These are phyloP conservation scores for Rallus limicola DNA, from an alignment of 2,113 vertebrate genomes.

Conservation along the genomic window DNA sequence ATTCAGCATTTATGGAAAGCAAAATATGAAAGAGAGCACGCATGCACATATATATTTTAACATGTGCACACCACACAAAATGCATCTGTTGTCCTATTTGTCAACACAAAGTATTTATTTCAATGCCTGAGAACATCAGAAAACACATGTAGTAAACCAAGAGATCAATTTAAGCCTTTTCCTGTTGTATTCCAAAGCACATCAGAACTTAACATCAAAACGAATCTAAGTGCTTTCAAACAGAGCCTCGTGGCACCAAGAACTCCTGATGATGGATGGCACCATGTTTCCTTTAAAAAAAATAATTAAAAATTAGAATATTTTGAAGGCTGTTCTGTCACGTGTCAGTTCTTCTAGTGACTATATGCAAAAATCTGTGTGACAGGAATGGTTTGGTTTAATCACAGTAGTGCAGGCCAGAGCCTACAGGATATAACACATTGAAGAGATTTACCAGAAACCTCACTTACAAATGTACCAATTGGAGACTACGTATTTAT, in stretches of 20 bases:
- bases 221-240: neutral
- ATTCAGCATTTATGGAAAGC: neutral
- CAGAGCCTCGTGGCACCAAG: neutral
- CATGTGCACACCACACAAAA: neutral
- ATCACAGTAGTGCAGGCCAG: conserved; percentile 27
- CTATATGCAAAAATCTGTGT: conserved; percentile 18
- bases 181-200: neutral
- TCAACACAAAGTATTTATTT: neutral
- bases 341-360: conserved; percentile 5
- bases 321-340: conserved; percentile 19
- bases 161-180: neutral
- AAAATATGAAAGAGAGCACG: neutral
- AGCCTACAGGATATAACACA: conserved; percentile 19
- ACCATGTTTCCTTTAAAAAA: neutral
- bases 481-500: neutral
- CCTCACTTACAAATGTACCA: neutral
- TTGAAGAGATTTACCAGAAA: conserved; percentile 37
- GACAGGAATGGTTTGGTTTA: conserved; percentile 35
- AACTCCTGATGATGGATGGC: neutral
- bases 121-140: neutral
- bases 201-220: neutral
- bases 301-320: neutral
- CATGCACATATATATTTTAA: neutral
- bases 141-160: neutral
- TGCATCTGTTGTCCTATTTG: neutral